Evolutionary conservation across 2,888 invertebrate species (phyloP).

Genomic region (Torymus auratus): DNA sequence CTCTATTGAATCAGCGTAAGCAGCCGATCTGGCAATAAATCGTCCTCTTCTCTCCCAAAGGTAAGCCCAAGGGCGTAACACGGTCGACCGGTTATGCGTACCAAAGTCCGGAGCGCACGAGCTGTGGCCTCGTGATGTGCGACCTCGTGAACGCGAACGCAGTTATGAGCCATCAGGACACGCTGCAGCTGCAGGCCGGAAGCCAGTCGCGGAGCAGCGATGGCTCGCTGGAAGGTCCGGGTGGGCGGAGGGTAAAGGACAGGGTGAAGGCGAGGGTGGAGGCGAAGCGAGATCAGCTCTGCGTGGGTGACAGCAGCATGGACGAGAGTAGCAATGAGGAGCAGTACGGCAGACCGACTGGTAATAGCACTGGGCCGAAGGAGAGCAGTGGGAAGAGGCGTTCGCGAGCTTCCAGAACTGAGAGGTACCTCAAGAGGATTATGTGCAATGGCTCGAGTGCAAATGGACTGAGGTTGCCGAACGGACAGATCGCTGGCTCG

Average conservation of each 20-base stretch:
- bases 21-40: neutral
- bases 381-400: conserved; percentile 74
- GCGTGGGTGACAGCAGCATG: conserved; percentile 81
- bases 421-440: conserved; percentile 83
- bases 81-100: conserved; percentile 7
- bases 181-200: neutral
- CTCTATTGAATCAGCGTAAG: too few relatives aligned
- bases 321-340: conserved; percentile 77
- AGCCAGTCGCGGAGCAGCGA: conserved; percentile 42
- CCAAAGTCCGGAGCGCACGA: neutral
- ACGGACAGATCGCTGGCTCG: too few relatives aligned
- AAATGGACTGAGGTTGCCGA: too few relatives aligned
- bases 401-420: conserved; percentile 86
- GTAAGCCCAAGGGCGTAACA: conserved; percentile 27
- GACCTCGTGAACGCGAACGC: neutral
- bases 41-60: conserved; percentile 11
- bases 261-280: conserved; percentile 83
- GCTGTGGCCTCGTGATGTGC: neutral
- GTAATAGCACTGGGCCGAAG: neutral
- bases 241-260: conserved; percentile 77
- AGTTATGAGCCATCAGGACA: neutral
- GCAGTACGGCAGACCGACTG: neutral
- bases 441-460: conserved; percentile 22
- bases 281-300: conserved; percentile 81
- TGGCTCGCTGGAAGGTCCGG: conserved; percentile 30